Conservation (phyloP, 2,113 vertebrate genomes). For the Colaptes auratus region DNA sequence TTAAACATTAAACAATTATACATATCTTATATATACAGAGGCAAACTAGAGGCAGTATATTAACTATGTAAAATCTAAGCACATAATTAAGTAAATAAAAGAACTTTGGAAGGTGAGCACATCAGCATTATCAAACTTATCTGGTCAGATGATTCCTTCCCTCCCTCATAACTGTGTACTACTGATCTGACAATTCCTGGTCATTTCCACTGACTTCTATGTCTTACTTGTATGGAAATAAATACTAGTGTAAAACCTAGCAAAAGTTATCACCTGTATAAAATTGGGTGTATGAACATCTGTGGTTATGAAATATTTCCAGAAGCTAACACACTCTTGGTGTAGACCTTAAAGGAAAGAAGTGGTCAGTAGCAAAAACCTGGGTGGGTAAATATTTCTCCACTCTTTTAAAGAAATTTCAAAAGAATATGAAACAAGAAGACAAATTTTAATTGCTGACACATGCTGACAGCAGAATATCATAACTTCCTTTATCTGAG, state of each 20-base stretch:
- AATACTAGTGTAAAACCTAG: background rate
- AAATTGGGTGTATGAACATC: background rate
- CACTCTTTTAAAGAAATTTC: background rate
- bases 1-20: background rate
- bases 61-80: background rate
- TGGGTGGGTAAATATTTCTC: background rate
- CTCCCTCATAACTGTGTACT: background rate
- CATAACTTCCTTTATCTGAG: background rate
- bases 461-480: background rate
- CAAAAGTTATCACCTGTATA: background rate
- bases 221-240: background rate
- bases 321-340: background rate
- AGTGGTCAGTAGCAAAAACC: background rate
- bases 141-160: background rate
- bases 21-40: background rate
- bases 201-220: background rate
- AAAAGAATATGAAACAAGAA: background rate
- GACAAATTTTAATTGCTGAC: background rate
- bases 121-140: background rate
- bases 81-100: background rate
- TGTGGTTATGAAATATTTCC: background rate
- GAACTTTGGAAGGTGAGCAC: background rate
- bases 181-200: background rate
- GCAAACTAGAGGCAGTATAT: background rate
- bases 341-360: background rate